Evolutionary conservation across 2,113 vertebrate genomes (phyloP).

Genomic region (Chaenocephalus aceratus): DNA sequence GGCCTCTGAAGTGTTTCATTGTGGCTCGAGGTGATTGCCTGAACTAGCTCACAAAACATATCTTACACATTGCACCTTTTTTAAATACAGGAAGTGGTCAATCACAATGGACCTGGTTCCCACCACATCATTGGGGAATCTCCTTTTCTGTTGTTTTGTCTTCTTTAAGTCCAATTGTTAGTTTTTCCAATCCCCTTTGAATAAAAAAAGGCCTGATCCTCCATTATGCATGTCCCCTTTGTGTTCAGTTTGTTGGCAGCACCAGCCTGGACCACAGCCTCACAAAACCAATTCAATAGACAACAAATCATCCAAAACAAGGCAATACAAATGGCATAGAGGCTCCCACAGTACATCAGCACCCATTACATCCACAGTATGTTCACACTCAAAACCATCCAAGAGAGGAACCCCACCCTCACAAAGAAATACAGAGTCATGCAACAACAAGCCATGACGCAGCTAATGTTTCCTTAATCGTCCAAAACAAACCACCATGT

Average conservation of each 20-base stretch:
- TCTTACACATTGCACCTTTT: background rate
- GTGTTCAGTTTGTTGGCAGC: background rate
- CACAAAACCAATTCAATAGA: background rate
- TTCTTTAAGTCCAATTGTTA: no score
- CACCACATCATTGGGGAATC: background rate
- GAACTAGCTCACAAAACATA: no score
- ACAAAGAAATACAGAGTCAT: background rate
- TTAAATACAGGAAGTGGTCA: background rate
- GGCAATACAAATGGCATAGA: background rate
- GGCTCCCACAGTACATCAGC: background rate
- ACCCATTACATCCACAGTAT: background rate
- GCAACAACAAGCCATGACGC: background rate
- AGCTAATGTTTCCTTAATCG: background rate
- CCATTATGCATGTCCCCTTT: background rate
- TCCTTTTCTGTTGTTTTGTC: background rate
- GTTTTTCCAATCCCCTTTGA: background rate
- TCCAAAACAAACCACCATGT: background rate
- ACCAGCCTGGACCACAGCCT: background rate
- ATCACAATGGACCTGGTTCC: background rate
- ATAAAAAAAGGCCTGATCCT: background rate
- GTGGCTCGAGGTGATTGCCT: no score
- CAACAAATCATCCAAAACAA: background rate
- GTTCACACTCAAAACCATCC: background rate
- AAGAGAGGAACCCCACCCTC: background rate
- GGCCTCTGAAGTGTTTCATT: no score